These are phyloP conservation scores for Florisuga fusca DNA, from an alignment of 2,797 vertebrate species.

Conservation along the genomic window DNA sequence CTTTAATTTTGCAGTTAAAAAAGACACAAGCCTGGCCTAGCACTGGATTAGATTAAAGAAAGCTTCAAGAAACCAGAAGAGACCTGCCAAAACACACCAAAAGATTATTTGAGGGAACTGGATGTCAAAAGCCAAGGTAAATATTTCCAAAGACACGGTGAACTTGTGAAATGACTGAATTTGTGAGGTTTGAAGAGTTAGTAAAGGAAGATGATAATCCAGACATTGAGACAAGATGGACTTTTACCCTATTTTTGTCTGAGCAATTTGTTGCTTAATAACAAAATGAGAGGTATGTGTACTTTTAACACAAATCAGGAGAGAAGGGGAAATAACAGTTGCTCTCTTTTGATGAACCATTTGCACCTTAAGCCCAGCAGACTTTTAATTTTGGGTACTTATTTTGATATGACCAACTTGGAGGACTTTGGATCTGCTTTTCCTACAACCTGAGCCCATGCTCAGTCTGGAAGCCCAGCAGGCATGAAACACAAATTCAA, in stretches of 20 bases:
- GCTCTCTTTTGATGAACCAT: neutral
- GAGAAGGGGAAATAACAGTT: neutral
- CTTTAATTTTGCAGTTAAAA: slow-evolving; percentile 50
- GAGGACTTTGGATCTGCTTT: neutral
- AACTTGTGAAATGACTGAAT: slow-evolving; percentile 11
- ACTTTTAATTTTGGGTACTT: neutral
- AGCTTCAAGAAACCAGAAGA: slow-evolving; percentile 33
- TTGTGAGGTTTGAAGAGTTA: neutral
- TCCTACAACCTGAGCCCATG: accelerated
- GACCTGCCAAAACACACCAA: slow-evolving; percentile 28
- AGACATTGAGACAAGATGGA: neutral
- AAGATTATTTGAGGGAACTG: slow-evolving; percentile 39
- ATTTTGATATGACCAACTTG: neutral
- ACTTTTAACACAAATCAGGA: slow-evolving; percentile 39
- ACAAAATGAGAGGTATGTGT: neutral
- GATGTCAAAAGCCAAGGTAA: slow-evolving; percentile 41
- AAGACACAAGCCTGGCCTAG: neutral
- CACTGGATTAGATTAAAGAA: slow-evolving; percentile 27
- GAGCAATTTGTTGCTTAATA: neutral
- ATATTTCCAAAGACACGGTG: slow-evolving; percentile 5
- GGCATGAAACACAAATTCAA: neutral
- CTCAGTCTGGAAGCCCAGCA: neutral
- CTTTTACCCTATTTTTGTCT: slow-evolving; percentile 5
- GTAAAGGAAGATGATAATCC: neutral
- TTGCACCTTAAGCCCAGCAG: neutral